phyloP scores from a whole-genome alignment of 2,113 vertebrate genomes.

The Pluvianellus socialis region DNA sequence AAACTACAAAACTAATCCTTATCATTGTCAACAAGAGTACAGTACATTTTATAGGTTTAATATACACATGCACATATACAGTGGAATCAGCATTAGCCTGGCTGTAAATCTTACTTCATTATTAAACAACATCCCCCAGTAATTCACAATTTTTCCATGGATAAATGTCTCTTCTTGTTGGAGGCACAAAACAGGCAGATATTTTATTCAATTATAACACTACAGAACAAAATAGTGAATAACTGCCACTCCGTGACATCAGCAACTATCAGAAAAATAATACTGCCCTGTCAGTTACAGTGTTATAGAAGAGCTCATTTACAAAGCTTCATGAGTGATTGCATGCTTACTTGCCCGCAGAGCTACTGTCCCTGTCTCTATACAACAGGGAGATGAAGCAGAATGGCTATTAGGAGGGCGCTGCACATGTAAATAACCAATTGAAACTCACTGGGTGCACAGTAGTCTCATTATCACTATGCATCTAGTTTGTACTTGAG shows the following conservation, averaged over 20 bases:
- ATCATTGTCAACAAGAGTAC: not conserved
- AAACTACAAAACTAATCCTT: not conserved
- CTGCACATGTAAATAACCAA: not conserved
- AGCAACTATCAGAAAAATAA: conserved; percentile 6
- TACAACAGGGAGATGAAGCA: not conserved
- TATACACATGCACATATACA: not conserved
- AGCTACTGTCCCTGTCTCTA: not conserved
- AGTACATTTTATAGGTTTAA: not conserved
- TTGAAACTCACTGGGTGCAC: not conserved
- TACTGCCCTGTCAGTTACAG: not conserved
- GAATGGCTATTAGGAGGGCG: not conserved
- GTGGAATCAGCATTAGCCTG: not conserved
- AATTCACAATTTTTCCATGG: not conserved
- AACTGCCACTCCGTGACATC: not conserved
- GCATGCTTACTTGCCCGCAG: not conserved
- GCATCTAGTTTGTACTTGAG: not conserved
- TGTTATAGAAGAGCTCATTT: not conserved
- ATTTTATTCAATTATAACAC: not conserved
- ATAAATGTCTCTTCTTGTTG: not conserved
- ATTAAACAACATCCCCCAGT: not conserved
- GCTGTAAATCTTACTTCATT: not conserved
- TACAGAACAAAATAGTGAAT: conserved; percentile 20
- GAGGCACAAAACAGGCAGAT: not conserved
- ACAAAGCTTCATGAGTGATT: not conserved
- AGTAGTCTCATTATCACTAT: not conserved